Conservation (phyloP, 2,888 invertebrate species). For the Dromius quadrimaculatus region DNA sequence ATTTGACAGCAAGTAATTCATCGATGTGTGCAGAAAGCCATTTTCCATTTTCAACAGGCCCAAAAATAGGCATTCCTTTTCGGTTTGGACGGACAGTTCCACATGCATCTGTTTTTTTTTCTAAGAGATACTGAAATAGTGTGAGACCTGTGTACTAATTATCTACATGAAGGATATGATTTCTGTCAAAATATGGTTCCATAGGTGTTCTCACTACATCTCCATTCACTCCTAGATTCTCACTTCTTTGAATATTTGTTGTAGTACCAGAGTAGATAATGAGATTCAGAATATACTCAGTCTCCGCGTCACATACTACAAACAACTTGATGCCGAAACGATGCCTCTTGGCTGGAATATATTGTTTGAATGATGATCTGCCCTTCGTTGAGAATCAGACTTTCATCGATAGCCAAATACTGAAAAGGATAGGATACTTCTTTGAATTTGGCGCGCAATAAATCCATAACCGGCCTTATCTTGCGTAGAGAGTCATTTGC, state of each 20-base stretch:
- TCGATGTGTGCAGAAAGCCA: background rate
- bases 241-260: slow-evolving; percentile 50
- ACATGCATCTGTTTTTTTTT: slow-evolving; percentile 49
- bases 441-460: slow-evolving; percentile 50
- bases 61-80: slow-evolving; percentile 45
- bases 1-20: background rate
- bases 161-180: slow-evolving; percentile 54
- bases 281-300: slow-evolving; percentile 56
- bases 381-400: slow-evolving; percentile 54
- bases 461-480: too few species aligned
- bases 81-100: slow-evolving; percentile 51
- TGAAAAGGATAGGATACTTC: slow-evolving; percentile 53
- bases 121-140: slow-evolving; percentile 33
- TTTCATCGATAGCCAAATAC: slow-evolving; percentile 55
- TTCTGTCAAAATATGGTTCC: slow-evolving; percentile 52
- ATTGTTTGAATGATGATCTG: slow-evolving; percentile 53
- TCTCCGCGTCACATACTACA: slow-evolving; percentile 51
- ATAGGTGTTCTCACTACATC: background rate
- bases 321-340: background rate
- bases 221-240: background rate
- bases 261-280: slow-evolving; percentile 56
- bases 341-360: slow-evolving; percentile 52
- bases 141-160: slow-evolving; percentile 54
- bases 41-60: slow-evolving; percentile 10
- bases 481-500: too few species aligned